Evolutionary conservation across 2,113 vertebrate genomes (phyloP).

Genomic region (Malurus alboscapulatus): DNA sequence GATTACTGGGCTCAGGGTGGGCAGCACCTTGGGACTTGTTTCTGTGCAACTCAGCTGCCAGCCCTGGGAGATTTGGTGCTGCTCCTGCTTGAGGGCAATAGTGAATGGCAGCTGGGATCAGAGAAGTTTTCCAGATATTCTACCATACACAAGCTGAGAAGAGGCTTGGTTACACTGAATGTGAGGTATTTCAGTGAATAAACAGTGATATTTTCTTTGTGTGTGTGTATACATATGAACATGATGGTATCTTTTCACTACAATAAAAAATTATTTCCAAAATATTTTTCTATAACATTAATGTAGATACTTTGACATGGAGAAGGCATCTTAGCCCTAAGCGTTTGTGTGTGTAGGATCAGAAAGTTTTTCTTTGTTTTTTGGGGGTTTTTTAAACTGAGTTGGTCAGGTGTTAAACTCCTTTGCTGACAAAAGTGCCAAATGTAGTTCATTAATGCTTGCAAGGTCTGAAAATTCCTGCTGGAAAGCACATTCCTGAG

Average conservation of each 20-base stretch:
- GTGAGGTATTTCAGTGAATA: conserved; percentile 20
- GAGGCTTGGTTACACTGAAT: not conserved
- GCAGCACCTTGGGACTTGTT: not conserved
- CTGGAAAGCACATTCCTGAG: not conserved
- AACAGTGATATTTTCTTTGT: conserved; percentile 11
- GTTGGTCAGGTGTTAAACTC: not conserved
- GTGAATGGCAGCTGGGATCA: not conserved
- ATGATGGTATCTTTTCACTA: conserved; percentile 38
- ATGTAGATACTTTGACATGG: not conserved
- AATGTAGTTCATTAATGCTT: not conserved
- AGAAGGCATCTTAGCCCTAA: not conserved
- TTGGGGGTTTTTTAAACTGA: not conserved
- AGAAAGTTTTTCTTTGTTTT: not conserved
- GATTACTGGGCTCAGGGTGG: not conserved
- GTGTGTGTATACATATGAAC: not conserved
- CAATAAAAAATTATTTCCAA: conserved; percentile 61
- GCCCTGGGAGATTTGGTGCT: not conserved
- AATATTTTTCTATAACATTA: not conserved
- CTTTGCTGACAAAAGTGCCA: not conserved
- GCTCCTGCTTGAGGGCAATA: not conserved
- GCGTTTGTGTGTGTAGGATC: not conserved
- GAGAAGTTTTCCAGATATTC: not conserved
- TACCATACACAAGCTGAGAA: not conserved
- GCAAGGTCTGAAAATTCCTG: not conserved
- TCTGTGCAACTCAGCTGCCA: not conserved